Evolutionary conservation across 2,888 invertebrate species (phyloP).

Genomic region (Phrixothrix hirtus): DNA sequence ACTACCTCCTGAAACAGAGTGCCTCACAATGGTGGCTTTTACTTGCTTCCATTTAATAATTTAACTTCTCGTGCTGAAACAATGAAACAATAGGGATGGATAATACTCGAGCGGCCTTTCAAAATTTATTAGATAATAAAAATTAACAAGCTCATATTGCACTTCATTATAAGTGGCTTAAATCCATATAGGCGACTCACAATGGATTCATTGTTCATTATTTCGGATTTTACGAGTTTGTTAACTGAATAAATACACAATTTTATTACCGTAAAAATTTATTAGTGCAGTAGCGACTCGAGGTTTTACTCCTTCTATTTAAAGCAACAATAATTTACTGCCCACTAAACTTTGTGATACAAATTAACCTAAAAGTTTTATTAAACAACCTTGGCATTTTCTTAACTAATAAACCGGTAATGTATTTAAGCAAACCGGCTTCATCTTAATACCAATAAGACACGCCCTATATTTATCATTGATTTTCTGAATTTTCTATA

Average conservation of each 20-base stretch:
- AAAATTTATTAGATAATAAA: constrained; percentile 35
- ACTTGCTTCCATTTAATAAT: constrained; percentile 24
- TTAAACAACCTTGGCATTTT: not conserved
- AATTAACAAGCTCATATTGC: constrained; percentile 32
- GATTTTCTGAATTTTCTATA: too few species aligned
- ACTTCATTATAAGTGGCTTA: constrained; percentile 25
- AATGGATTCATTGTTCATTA: constrained; percentile 21
- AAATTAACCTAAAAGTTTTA: too few species aligned
- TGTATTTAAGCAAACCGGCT: too few species aligned
- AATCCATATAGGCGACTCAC: constrained; percentile 11
- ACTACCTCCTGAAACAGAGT: constrained; percentile 13
- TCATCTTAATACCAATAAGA: too few species aligned
- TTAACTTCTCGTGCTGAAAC: constrained; percentile 20
- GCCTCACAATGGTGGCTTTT: constrained; percentile 15
- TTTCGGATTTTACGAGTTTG: constrained; percentile 17
- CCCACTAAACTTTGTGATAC: too few species aligned
- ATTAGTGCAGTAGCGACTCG: not conserved
- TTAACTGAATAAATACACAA: constrained; percentile 19
- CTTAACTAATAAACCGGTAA: too few species aligned
- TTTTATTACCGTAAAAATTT: constrained; percentile 15
- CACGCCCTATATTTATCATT: too few species aligned
- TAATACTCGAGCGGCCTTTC: constrained; percentile 20
- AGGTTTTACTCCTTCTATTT: not conserved
- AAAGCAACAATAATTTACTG: not conserved
- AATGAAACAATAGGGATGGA: constrained; percentile 24